A percentile compares a stretch with the other conserved stretches of the same genome.
These are phyloP conservation scores for Tyria jacobaeae DNA, from an alignment of 2,888 invertebrate species.

Conservation along the genomic window DNA sequence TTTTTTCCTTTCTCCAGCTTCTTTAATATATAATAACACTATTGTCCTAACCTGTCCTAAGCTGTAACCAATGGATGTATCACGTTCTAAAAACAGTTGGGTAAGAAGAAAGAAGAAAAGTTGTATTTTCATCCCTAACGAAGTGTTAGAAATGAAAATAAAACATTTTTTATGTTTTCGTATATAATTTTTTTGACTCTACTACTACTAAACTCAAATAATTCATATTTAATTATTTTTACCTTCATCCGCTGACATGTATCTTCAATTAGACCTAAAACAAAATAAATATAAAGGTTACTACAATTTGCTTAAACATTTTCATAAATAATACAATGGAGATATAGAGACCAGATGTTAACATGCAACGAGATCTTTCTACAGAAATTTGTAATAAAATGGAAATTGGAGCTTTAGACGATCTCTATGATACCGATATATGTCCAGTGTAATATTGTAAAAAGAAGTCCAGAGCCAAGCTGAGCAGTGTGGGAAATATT, in stretches of 20 bases:
- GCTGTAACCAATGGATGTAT: too few species aligned
- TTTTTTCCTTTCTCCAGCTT: too few species aligned
- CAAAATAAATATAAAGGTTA: background rate
- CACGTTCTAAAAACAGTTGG: too few species aligned
- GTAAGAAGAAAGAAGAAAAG: too few species aligned
- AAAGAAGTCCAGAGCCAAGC: background rate
- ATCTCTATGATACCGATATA: background rate
- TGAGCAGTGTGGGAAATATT: background rate
- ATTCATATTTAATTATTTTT: background rate
- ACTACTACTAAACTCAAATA: background rate
- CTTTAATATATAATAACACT: too few species aligned
- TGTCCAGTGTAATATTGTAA: background rate
- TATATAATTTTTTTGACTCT: too few species aligned
- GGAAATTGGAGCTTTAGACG: background rate
- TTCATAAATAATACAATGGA: background rate
- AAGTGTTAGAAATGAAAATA: too few species aligned
- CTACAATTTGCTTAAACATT: background rate
- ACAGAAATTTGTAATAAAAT: too few species aligned
- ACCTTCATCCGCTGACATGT: slow-evolving; percentile 5
- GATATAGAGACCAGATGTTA: background rate
- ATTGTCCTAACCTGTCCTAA: too few species aligned
- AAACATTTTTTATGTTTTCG: too few species aligned
- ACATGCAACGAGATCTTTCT: background rate
- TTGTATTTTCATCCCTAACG: too few species aligned
- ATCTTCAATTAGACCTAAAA: background rate